Evolutionary conservation across 2,888 invertebrate genomes (phyloP).

Genomic region (Plebejus melissa): DNA sequence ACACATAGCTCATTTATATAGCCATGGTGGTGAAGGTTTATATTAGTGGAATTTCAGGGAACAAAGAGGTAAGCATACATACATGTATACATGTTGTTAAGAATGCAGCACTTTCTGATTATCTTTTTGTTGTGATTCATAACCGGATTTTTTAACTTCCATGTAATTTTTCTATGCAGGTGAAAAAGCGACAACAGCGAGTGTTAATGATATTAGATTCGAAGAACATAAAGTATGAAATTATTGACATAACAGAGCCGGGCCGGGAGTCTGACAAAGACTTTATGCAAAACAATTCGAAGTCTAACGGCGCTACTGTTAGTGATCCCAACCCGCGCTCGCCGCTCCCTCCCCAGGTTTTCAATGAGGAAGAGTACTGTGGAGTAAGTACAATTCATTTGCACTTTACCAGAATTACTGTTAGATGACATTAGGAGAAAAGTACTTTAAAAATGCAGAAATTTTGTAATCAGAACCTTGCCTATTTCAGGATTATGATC

Average conservation of each 20-base stretch:
- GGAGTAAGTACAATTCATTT: slow-evolving; percentile 83
- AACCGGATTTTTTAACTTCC: slow-evolving; percentile 50
- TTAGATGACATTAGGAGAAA: background rate
- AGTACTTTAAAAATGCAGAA: background rate
- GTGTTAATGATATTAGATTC: slow-evolving; percentile 96
- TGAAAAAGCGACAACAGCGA: slow-evolving; percentile 96
- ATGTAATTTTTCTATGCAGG: slow-evolving; percentile 79
- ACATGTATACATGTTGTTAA: slow-evolving; percentile 63
- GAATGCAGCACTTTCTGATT: slow-evolving; percentile 58
- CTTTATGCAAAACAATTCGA: slow-evolving; percentile 94
- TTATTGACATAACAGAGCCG: slow-evolving; percentile 97
- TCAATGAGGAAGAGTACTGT: slow-evolving; percentile 94
- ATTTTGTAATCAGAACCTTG: background rate
- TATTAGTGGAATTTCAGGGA: slow-evolving; percentile 94
- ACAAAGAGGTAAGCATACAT: slow-evolving; percentile 90
- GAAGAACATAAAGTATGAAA: slow-evolving; percentile 92
- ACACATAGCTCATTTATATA: slow-evolving; percentile 45
- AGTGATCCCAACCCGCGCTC: slow-evolving; percentile 86
- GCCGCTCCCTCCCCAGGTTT: slow-evolving; percentile 95
- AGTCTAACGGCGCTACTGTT: slow-evolving; percentile 85
- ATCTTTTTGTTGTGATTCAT: slow-evolving; percentile 62
- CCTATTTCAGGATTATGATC: slow-evolving; percentile 90
- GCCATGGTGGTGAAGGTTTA: slow-evolving; percentile 94
- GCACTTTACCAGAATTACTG: background rate
- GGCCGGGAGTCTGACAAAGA: slow-evolving; percentile 92